A percentile compares a stretch with the other conserved stretches of the same genome.
Conservation (phyloP, 92 coral and sea anemone species). For the Zoanthus gigantus region DNA sequence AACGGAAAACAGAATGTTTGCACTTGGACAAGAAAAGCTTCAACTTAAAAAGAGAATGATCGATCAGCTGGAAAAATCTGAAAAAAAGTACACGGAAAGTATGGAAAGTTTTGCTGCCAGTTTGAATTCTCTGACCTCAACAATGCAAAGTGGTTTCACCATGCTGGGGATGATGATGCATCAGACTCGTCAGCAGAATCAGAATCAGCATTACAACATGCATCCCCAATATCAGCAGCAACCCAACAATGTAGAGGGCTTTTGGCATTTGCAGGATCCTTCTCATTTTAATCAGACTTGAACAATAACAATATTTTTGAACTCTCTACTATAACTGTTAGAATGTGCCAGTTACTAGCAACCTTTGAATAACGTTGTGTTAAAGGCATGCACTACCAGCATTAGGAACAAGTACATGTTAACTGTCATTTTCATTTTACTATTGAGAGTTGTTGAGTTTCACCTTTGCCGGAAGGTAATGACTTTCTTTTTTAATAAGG, state of each 20-base stretch:
- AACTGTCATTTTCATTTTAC: constrained; percentile 7
- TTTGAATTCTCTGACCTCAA: constrained; percentile 47
- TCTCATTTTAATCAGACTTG: constrained; percentile 43
- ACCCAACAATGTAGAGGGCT: background rate
- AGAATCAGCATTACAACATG: constrained; percentile 26
- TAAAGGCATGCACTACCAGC: constrained; percentile 6
- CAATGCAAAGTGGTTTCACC: constrained; percentile 51
- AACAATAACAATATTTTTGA: background rate
- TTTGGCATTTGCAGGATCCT: constrained; percentile 56
- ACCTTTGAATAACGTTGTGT: constrained; percentile 23
- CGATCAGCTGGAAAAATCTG: constrained; percentile 47
- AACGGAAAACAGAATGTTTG: constrained; percentile 49
- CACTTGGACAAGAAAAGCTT: constrained; percentile 53
- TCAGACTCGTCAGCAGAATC: constrained; percentile 18
- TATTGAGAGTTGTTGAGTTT: constrained; percentile 30
- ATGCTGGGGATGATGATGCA: constrained; percentile 36
- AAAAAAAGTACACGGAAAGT: constrained; percentile 53
- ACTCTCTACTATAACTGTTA: constrained; percentile 16
- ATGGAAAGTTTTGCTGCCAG: constrained; percentile 48
- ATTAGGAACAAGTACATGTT: background rate
- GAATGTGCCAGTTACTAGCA: constrained; percentile 3
- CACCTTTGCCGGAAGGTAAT: constrained; percentile 13
- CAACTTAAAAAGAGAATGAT: constrained; percentile 44
- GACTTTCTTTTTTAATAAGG: constrained; percentile 25
- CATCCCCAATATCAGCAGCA: constrained; percentile 59